Base-by-base conservation (phyloP, 2,113 vertebrate genomes). In the Takifugu flavidus region DNA sequence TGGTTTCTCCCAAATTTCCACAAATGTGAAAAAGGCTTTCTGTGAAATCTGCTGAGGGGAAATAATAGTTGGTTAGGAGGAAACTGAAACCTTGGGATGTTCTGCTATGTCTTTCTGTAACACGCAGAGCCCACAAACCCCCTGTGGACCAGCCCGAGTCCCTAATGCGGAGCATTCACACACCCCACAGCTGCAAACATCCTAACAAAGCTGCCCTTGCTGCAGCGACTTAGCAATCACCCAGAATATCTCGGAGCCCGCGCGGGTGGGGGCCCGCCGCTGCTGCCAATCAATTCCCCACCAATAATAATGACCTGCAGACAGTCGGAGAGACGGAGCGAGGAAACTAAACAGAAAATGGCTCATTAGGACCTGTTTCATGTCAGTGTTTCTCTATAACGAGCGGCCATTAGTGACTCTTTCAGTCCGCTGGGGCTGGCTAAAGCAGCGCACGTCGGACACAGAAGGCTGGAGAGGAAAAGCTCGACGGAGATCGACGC, bases 311-410 rank as follows among this genome's bases (percentile, higher is more conserved):
- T 62, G 62, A 72, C 83, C 79, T 62, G 47, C 15, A 49, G 47
- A 49, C 6, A 47, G 13, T 8, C 6, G 13, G n/a, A 13, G 15
- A 5, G 14, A 46, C 2, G 3, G 15, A 47, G 80, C 84, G 69
- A 76, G 77, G 71, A 74, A 54, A 73, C 52, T 57, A 70, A 79
- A 63, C 68, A 70, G 82, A 80, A 83, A 84, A 75, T 78, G 82
- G 72, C 83, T 89, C 85, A 88, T 88, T 88, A 87, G 74, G 72
- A 60, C 63, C 63, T n/a, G 67, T 81, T 83, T 84, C 75, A 87
- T 84, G 75, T 82, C 49, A 47, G 55, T 15, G 65, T 72, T 82
- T 71, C 72, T 67, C 72, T 69, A 74, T 85, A 86, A 90, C 76
- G 73, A 90, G 71, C 28, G 45, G 60, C 80, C 83, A 86, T 90